Base-by-base conservation (phyloP, 2,888 invertebrate species). In the Leucophenga montana region DNA sequence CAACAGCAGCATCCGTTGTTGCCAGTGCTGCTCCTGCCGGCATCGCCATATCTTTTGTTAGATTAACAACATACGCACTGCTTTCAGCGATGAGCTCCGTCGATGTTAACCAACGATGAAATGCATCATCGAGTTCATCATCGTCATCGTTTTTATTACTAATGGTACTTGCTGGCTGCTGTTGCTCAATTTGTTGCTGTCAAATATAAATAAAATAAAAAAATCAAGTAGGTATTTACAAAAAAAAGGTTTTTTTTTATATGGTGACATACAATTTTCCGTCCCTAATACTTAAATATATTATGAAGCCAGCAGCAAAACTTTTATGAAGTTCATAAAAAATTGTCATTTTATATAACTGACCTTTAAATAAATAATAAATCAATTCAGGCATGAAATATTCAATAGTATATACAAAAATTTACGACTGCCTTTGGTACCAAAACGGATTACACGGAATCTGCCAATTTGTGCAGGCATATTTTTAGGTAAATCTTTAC, bases 41-140 rank as follows among this genome's bases (percentile, higher is more conserved):
- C 75, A 74, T 68, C 78, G 73, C 79, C 73, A 80, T 80, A 78
- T 81, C 80, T 77, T 79, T 74, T 78, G 78, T n/a, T 67, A 46
- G 18, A 13, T 54, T 18, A 54, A 18, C 54, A 56, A 71, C 72
- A 50, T 69, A 68, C 20, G 71, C 67, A 61, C 68, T 78, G 71
- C 77, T 85, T 76, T 82, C 85, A 75, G 82, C 80, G 73, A 82
- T 85, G 64, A 77, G 82, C 76, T 86, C 86, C 67, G 86, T 85
- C 54, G 86, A 86, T 74, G 86, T 85, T 74, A 86, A 78, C 86
- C 86, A 86, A 46, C 86, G 86, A 76, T 86, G 86, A 65, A 86
- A 86, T 68, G 85, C 85, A 78, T 86, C 85, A 73, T 86, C 86
- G 59, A 81, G 78, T 66, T 79, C 78, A 71, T 78, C 81, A 66